Evolutionary conservation across 2,113 vertebrate species (phyloP).

Genomic region (Condylura cristata): DNA sequence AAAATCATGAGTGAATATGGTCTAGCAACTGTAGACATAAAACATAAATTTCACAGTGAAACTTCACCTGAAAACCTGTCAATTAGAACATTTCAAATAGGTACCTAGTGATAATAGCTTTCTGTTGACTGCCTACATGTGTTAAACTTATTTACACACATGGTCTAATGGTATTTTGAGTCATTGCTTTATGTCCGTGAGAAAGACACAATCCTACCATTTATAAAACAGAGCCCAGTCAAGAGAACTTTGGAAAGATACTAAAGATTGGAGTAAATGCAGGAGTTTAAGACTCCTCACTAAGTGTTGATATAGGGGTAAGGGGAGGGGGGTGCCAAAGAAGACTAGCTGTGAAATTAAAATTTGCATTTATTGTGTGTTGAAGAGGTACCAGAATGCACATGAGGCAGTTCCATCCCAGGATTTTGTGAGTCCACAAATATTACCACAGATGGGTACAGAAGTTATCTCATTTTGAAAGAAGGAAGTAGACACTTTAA

Average conservation of each 20-base stretch:
- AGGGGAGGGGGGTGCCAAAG: no score
- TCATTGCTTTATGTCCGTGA: fast-evolving
- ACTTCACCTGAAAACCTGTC: not conserved
- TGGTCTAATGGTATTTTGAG: no score
- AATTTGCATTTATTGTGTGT: not conserved
- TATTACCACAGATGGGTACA: not conserved
- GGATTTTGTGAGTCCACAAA: not conserved
- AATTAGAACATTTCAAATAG: not conserved
- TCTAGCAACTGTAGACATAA: not conserved
- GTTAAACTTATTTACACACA: fast-evolving
- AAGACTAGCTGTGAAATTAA: not conserved
- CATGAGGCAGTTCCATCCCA: no score
- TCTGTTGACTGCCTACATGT: fast-evolving
- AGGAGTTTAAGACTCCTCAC: not conserved
- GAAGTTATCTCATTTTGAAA: not conserved
- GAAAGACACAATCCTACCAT: not conserved
- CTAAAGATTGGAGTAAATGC: not conserved
- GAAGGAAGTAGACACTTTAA: not conserved
- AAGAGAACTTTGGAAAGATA: not conserved
- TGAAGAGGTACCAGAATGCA: not conserved
- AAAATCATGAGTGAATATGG: not conserved
- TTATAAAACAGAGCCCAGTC: not conserved
- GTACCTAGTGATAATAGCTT: not conserved
- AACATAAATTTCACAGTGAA: not conserved
- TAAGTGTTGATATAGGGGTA: not conserved